Evolutionary conservation across 2,888 invertebrate species (phyloP).

Genomic region (Andrena minutula): DNA sequence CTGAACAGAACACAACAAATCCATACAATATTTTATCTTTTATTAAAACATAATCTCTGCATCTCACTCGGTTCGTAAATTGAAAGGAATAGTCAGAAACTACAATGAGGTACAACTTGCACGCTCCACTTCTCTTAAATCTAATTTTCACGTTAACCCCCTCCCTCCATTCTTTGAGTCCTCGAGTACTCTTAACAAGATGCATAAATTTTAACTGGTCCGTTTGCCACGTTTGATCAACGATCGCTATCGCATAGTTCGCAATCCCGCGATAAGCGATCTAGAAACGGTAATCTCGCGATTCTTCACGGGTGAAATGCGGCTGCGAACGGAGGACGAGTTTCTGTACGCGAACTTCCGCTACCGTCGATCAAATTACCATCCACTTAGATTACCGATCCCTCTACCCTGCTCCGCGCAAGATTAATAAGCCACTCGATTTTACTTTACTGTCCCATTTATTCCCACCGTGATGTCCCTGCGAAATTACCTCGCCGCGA

Average conservation of each 20-base stretch:
- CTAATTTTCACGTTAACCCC: constrained; percentile 2
- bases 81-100: not conserved
- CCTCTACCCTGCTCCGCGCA: constrained; percentile 21
- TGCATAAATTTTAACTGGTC: constrained; percentile 20
- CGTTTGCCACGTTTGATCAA: constrained; percentile 22
- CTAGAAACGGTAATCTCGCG: constrained; percentile 37
- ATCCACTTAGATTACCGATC: constrained; percentile 44
- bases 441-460: constrained; percentile 50
- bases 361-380: constrained; percentile 52
- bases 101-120: not conserved
- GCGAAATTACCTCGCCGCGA: constrained; percentile 31
- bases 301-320: constrained; percentile 51
- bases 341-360: constrained; percentile 22
- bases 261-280: constrained; percentile 4
- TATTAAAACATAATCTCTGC: not conserved
- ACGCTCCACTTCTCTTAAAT: not conserved
- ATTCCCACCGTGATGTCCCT: not conserved
- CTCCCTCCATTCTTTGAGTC: not conserved
- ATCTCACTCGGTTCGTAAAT: not conserved
- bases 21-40: too few relatives aligned
- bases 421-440: constrained; percentile 63
- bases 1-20: too few relatives aligned
- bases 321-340: not conserved
- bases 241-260: not conserved
- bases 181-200: constrained; percentile 15